Conservation (phyloP, 2,797 vertebrate genomes). For the Glyptemys insculpta region DNA sequence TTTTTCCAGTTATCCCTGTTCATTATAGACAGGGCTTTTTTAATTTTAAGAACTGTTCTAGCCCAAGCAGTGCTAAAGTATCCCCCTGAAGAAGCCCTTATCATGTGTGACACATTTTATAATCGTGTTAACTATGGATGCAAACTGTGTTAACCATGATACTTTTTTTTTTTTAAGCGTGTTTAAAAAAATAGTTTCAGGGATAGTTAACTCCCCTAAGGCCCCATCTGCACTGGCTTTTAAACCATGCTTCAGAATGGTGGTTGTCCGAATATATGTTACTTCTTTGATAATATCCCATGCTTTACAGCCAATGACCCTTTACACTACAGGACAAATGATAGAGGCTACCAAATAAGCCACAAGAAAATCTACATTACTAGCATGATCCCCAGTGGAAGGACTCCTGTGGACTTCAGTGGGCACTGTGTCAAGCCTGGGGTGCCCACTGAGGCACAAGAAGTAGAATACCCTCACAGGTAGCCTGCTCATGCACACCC, state of each 20-base stretch:
- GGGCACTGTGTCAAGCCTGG: not conserved
- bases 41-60: not conserved
- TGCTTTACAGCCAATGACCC: not conserved
- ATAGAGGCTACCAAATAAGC: not conserved
- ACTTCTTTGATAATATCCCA: not conserved
- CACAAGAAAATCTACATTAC: not conserved
- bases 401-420: not conserved
- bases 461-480: not conserved
- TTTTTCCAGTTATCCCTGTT: not conserved
- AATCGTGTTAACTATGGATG: rapidly evolving
- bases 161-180: not conserved
- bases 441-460: not conserved
- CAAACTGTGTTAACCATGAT: not conserved
- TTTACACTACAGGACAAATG: not conserved
- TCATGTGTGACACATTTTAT: rapidly evolving
- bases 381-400: not conserved
- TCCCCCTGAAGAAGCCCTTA: rapidly evolving
- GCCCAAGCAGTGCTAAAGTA: not conserved
- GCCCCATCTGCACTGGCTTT: not conserved
- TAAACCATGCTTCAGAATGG: not conserved
- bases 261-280: not conserved
- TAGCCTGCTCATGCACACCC: not conserved
- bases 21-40: not conserved
- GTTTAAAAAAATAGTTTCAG: not conserved
- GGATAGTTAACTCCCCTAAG: not conserved